Evolutionary conservation across 2,888 invertebrate genomes (phyloP), one percentile per base, ranked within the genome.

Genomic region (Aphidoletes aphidimyza): DNA sequence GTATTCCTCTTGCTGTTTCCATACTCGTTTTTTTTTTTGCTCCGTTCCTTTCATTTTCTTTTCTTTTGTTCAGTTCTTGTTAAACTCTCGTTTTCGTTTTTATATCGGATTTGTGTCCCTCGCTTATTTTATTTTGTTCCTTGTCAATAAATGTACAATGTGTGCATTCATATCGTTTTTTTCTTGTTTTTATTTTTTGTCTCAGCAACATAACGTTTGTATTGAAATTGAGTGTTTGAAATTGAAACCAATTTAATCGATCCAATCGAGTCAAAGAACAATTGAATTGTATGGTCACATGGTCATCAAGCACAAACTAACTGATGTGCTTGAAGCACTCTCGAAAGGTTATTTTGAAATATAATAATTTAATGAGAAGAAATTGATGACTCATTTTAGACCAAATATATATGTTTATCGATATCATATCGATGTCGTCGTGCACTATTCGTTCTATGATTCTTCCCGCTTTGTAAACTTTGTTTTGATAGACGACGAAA

Each of bases 1-100:
- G n/a, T 54, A 22, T 54, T 54, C n/a, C n/a, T 54, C 54, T 54
- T 54, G 17, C 19, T 47, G 3, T 47, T 11, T 17, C 47, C 47
- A 14, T 47, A n/a, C 42, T 42, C 42, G 6, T 14, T 42, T 14
- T 42, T 14, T 42, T 14, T 42, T 14, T 42, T 14, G 6, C 42
- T 42, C 42, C 14, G 22, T 54, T 26, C 22, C 26, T 54, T 26
- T 22, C 54, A 1, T 26, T 26, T 26, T 30, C 34, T 69, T 69
- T 3, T 30, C 30, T 30, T 69, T 69, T 69, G 69, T 69, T 69
- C 69, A 69, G 5, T 69, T 69, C 69, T 69, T 69, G 69, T 69
- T 69, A 69, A 69, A 69, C 69, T 69, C 69, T 69, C 34, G 26
- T 54, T 54, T 54, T 54, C 54, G 69, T 14, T 69, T 69, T 69